phyloP scores from a whole-genome alignment of 2,113 vertebrate species.

The Caloenas nicobarica region DNA sequence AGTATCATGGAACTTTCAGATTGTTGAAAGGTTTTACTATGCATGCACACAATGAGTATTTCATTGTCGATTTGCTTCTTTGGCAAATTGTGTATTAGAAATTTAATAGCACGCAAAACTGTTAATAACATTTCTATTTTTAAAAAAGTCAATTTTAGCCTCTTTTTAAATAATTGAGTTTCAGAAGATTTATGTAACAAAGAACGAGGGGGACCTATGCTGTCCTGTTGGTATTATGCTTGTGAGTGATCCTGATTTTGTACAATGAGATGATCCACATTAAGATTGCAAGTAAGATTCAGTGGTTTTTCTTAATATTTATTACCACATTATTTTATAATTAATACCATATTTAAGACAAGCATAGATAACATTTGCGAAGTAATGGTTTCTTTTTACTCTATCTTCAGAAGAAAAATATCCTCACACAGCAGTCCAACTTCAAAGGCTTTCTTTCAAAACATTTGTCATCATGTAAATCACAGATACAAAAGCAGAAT shows the following conservation, averaged over 20 bases:
- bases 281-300: not conserved
- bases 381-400: not conserved
- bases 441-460: constrained; percentile 69
- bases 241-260: constrained; percentile 3
- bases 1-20: not conserved
- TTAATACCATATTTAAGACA: not conserved
- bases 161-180: not conserved
- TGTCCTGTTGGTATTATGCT: not conserved
- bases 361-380: not conserved
- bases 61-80: not conserved
- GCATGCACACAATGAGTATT: not conserved
- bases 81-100: not conserved
- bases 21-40: not conserved
- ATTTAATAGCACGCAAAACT: not conserved
- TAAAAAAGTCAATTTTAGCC: not conserved
- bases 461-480: constrained; percentile 72
- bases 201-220: not conserved
- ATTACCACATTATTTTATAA: not conserved
- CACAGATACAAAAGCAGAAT: constrained; percentile 72
- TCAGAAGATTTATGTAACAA: not conserved
- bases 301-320: not conserved
- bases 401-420: not conserved
- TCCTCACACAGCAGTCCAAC: not conserved
- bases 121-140: not conserved
- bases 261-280: not conserved